These are phyloP conservation scores for Anneissia japonica DNA, from an alignment of 35 echinoderm and acorn worm genomes.

Conservation along the genomic window DNA sequence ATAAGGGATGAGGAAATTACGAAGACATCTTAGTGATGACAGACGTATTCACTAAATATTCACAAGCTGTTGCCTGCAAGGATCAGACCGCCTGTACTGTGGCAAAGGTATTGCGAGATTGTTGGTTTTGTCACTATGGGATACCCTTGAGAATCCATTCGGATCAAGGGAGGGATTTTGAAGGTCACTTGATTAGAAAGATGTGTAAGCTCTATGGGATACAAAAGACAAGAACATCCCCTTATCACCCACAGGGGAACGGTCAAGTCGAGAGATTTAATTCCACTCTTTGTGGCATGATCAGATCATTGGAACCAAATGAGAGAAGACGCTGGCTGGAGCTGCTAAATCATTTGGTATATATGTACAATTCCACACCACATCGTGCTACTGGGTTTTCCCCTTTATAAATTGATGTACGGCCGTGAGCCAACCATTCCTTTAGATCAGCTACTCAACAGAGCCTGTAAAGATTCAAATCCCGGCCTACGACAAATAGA, in stretches of 20 bases:
- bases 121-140: neutral
- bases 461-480: too few species aligned
- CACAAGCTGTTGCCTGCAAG: too few species aligned
- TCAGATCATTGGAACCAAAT: conserved; percentile 9
- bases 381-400: conserved; percentile 44
- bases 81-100: too few species aligned
- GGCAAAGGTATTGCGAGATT: too few species aligned
- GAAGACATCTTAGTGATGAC: neutral
- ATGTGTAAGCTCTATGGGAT: neutral
- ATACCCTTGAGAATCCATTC: neutral
- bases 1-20: neutral
- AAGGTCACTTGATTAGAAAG: neutral
- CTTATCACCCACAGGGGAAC: conserved; percentile 42
- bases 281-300: conserved; percentile 37
- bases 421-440: conserved; percentile 7
- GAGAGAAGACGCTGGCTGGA: conserved; percentile 39
- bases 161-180: neutral
- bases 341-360: conserved; percentile 31
- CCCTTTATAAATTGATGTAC: conserved; percentile 6
- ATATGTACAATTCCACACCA: conserved; percentile 54
- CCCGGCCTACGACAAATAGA: too few species aligned
- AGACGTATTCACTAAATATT: too few species aligned
- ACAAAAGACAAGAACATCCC: conserved; percentile 2
- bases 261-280: conserved; percentile 28
- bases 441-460: too few species aligned